phyloP scores from a whole-genome alignment of 2,888 invertebrate species.

The Adela reaumurella region DNA sequence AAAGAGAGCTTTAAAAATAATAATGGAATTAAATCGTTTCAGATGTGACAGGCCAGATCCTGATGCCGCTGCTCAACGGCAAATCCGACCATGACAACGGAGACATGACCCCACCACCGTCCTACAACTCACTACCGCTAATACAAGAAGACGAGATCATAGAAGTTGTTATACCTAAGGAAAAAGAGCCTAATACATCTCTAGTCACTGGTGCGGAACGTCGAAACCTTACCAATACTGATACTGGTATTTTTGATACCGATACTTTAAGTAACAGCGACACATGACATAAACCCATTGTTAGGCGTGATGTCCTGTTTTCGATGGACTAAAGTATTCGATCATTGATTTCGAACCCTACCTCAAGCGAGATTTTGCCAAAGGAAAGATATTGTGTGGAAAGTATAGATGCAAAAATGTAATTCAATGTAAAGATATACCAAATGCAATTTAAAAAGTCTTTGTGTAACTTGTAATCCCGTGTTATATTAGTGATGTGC shows the following conservation, averaged over 20 bases:
- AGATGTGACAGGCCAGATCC: slow-evolving; percentile 38
- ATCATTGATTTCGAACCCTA: no score
- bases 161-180: slow-evolving; percentile 26
- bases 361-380: no score
- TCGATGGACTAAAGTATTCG: not conserved
- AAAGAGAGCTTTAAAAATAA: no score
- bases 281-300: not conserved
- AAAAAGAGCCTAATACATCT: not conserved
- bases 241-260: no score
- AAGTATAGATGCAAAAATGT: no score
- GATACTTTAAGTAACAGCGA: not conserved
- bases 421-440: no score
- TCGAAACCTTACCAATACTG: no score
- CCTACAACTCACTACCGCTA: slow-evolving; percentile 28
- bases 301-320: not conserved
- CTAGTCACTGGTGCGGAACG: not conserved
- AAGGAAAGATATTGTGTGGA: no score
- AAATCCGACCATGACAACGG: slow-evolving; percentile 11
- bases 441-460: no score
- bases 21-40: slow-evolving; percentile 13
- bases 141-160: slow-evolving; percentile 23
- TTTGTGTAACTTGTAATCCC: no score
- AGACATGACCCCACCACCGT: slow-evolving; percentile 30
- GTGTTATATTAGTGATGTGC: no score
- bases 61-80: slow-evolving; percentile 23